Evolutionary conservation across 2,797 vertebrate genomes (phyloP).

Genomic region (Silurus aristotelis): DNA sequence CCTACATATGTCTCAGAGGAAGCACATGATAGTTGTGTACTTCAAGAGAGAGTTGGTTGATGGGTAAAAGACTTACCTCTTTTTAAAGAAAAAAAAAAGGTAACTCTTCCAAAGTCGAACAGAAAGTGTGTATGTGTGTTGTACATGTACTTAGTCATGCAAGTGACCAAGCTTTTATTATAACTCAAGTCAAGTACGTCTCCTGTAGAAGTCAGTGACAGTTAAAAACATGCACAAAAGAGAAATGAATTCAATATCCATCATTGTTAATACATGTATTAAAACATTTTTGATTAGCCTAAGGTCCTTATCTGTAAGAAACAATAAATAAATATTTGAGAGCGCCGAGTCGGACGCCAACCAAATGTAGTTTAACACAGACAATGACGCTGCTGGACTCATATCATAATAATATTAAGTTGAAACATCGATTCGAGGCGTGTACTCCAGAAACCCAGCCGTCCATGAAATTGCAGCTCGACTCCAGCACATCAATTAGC

Average conservation of each 20-base stretch:
- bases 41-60: neutral
- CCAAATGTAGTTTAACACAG: neutral
- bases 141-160: neutral
- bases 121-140: neutral
- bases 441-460: conserved; percentile 20
- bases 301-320: neutral
- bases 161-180: conserved; percentile 26
- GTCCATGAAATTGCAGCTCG: conserved; percentile 23
- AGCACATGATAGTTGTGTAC: neutral
- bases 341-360: neutral
- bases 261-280: neutral
- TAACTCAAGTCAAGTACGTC: conserved; percentile 21
- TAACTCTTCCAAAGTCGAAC: neutral
- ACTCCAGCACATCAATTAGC: conserved; percentile 39
- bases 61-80: too few species aligned
- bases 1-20: neutral
- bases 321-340: neutral
- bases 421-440: conserved; percentile 17
- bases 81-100: neutral
- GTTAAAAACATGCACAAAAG: neutral
- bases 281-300: neutral
- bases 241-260: neutral
- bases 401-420: conserved; percentile 5
- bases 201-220: neutral
- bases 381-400: neutral